Evolutionary conservation across 2,113 vertebrate species (phyloP), one percentile per base, ranked within the genome.

Genomic region (Campylomormyrus numenius): DNA sequence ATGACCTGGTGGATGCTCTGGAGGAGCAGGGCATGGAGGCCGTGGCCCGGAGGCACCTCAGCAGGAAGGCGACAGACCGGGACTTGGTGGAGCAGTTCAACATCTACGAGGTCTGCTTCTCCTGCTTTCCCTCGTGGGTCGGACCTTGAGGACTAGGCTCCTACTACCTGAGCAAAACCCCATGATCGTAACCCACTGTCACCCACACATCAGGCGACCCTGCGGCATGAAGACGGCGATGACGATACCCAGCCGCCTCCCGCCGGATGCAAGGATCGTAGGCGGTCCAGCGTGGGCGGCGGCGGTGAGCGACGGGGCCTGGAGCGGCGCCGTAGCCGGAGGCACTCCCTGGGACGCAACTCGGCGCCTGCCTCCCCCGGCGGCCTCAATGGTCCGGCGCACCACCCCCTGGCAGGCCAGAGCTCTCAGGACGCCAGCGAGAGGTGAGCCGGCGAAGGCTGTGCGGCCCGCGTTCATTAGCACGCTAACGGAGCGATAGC

Each of bases 31-130:
- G 97, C 91, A 98, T 99, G 0, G 98, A 98, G 89, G 93, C 93
- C 1, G 95, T 97, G 94, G 97, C 97, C 58, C 97, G 97, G 94
- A 97, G 97, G 91, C 97, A 99, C 94, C 94, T 98, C 92, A 96
- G 94, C 94, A 98, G 97, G 93, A 99, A 98, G 94, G 98, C 97
- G 91, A 97, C 97, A 1, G 98, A 99, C 94, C 95, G 98, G 87
- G 98, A 99, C 94, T 96, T 99, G 15, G 95, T 97, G 80, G 98
- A 99, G 92, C 98, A 99, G 93, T 96, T 99, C 92, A 99, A 98
- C 95, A 98, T 98, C 93, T 99, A 99, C 90, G 98, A 99, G 98
- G 98, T 99, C 94, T 93, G 92, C 52, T 5, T 89, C 19, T 50
- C 19, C 48, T n/a, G 83, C 83, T 3, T n/a, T 13, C 83, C 45